Conservation (phyloP, 2,113 vertebrate genomes). For the Boleophthalmus pectinirostris region DNA sequence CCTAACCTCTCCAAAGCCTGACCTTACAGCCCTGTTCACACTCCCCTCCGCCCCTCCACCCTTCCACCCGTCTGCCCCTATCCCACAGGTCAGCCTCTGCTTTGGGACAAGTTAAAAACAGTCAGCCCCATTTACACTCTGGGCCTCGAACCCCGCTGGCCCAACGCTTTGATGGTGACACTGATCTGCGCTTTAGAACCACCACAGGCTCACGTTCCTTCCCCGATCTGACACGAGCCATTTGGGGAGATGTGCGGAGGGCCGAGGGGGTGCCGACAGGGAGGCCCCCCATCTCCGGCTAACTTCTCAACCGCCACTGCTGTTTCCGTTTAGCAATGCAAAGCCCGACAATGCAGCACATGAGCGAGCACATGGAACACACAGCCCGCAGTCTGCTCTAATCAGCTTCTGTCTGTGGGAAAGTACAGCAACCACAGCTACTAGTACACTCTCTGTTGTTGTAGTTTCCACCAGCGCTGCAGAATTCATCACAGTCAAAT, state of each 20-base stretch:
- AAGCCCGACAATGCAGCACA: conserved; percentile 43
- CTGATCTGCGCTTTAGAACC: conserved; percentile 66
- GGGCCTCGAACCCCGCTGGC: background rate
- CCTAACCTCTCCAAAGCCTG: conserved; percentile 39
- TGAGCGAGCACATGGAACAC: conserved; percentile 41
- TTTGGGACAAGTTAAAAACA: conserved; percentile 24
- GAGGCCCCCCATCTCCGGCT: conserved; percentile 5
- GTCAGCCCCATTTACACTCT: conserved; percentile 38
- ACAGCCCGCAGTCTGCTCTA: conserved; percentile 32
- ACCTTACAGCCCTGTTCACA: conserved; percentile 1
- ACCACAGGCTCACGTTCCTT: conserved; percentile 54
- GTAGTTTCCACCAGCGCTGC: too few relatives aligned
- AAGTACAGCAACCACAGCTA: background rate
- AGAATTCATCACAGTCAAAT: too few relatives aligned
- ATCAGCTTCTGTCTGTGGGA: conserved; percentile 20
- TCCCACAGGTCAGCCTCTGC: conserved; percentile 34
- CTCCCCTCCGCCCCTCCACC: conserved; percentile 8
- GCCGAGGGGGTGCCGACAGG: conserved; percentile 41
- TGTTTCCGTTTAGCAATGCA: conserved; percentile 57
- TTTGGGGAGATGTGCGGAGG: conserved; percentile 55
- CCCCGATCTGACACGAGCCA: conserved; percentile 66
- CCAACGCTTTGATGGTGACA: conserved; percentile 51
- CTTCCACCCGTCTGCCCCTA: background rate
- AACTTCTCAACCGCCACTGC: conserved; percentile 40
- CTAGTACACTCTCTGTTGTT: too few relatives aligned